Base-by-base conservation (phyloP, 1,140 invertebrate species). In the Caerostris darwini region DNA sequence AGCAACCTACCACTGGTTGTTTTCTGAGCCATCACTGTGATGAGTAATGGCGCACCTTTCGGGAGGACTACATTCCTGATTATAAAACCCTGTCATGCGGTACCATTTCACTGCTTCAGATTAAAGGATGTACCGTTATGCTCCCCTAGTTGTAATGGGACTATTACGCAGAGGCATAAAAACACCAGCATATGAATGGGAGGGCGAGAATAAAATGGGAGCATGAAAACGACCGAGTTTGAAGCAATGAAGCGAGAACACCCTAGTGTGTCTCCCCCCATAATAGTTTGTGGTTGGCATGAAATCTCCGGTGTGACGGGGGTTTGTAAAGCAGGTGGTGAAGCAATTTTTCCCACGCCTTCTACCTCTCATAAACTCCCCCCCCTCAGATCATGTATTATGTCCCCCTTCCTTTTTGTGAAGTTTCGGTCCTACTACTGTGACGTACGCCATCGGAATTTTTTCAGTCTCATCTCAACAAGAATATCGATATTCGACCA, bases 281-380 rank as follows among this genome's bases (percentile, higher is more conserved):
- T n/a, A 14, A 6, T 69, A 7, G 67, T 69, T 34, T 83, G 10
- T 14, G 50, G 53, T 83, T 5, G 81, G 12, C 14, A 83, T 57
- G 56, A 53, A 83, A 83, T 57, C 81, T 83, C 54, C 50, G 54
- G 8, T 83, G 53, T 57, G 8, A 12, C 67, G 3, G 67, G 67
- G 50, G 54, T 12, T 56, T 10, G 53, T 34, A 53, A 87, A 87
- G 59, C 85, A 87, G 85, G 58, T 64, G 85, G n/a, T 64, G 14
- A 53, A 19, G 58, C 57, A 7, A 64, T 50, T 87, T 71, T 87
- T 87, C 85, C 85, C 85, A 87, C 85, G 58, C 85, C 85, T 87
- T 14, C 85, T 61, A 59, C 58, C 85, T 64, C 6, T 61, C 3
- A 8, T 64, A 50, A n/a, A 61, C 85, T 10, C 85, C 59, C 19